These are phyloP conservation scores for Caenorhabditis imperialis DNA, from an alignment of 2,888 invertebrate species.

Conservation along the genomic window DNA sequence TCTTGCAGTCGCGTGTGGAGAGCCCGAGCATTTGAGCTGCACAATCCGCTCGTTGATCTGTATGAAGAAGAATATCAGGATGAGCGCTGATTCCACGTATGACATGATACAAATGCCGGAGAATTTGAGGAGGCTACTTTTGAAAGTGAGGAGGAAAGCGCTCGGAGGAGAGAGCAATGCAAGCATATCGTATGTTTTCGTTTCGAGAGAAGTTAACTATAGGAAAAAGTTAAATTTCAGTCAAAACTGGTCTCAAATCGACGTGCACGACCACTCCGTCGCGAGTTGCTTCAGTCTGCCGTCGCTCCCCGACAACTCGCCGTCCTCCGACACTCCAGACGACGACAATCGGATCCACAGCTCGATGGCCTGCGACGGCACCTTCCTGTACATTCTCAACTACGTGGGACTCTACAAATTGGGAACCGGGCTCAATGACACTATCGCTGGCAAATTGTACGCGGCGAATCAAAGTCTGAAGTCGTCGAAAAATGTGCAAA, in stretches of 20 bases:
- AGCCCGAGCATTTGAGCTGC: constrained; percentile 79
- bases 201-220: no score
- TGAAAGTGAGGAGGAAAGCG: constrained; percentile 67
- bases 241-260: constrained; percentile 53
- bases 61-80: constrained; percentile 37
- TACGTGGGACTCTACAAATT: constrained; percentile 90
- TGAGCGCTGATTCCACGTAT: constrained; percentile 58
- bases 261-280: constrained; percentile 54
- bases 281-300: constrained; percentile 63
- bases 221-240: constrained; percentile 40
- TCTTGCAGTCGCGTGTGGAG: constrained; percentile 91
- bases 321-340: constrained; percentile 64
- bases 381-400: constrained; percentile 87
- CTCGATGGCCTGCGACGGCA: constrained; percentile 82
- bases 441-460: constrained; percentile 91
- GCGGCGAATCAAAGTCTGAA: constrained; percentile 85
- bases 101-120: constrained; percentile 67
- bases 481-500: constrained; percentile 78
- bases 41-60: constrained; percentile 61
- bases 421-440: constrained; percentile 94
- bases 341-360: constrained; percentile 73
- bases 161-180: constrained; percentile 19
- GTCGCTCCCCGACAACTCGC: constrained; percentile 57
- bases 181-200: no score
- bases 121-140: constrained; percentile 67